These are phyloP conservation scores for Petrocephalus sullivani DNA, from an alignment of 2,797 vertebrate species.

Conservation along the genomic window DNA sequence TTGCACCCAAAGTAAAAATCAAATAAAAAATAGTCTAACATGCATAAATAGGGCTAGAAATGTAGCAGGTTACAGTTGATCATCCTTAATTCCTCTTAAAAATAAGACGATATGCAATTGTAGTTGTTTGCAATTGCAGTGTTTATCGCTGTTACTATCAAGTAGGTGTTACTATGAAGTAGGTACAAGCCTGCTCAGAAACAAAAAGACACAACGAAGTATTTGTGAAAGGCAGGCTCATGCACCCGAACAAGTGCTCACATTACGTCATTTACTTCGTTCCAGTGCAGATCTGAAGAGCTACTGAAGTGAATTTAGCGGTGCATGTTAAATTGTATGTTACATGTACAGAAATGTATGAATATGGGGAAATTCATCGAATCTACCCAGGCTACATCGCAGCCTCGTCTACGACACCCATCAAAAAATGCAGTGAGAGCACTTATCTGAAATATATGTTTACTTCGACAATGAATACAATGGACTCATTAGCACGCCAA, in stretches of 20 bases:
- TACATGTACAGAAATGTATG: neutral
- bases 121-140: neutral
- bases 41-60: neutral
- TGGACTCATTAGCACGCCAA: neutral
- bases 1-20: too few species aligned
- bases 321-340: neutral
- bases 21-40: neutral
- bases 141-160: neutral
- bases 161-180: neutral
- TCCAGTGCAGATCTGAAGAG: neutral
- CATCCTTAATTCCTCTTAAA: neutral
- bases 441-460: neutral
- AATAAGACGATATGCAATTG: neutral
- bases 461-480: neutral
- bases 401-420: neutral
- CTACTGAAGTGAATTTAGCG: neutral
- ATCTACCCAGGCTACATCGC: neutral
- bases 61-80: neutral
- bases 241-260: neutral
- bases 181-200: neutral
- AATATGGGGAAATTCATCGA: neutral
- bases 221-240: neutral
- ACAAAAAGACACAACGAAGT: neutral
- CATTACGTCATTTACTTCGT: conserved; percentile 8
- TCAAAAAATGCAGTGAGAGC: neutral